phyloP scores from a whole-genome alignment of 2,113 vertebrate species.

The Rhegmatorhina hoffmannsi region DNA sequence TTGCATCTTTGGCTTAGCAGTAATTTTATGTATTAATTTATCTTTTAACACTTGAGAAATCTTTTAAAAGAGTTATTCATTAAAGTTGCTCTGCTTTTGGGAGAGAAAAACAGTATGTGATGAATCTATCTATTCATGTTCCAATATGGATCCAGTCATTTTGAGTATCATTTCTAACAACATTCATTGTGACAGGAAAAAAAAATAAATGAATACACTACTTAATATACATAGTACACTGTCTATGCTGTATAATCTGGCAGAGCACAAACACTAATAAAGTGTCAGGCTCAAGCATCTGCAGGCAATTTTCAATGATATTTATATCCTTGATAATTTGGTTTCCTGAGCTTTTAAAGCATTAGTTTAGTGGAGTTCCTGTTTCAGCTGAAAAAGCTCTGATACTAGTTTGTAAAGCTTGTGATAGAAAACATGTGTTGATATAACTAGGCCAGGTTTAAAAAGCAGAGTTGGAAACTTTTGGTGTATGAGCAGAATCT shows the following conservation, averaged over 20 bases:
- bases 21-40: background rate
- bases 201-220: background rate
- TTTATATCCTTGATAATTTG: slow-evolving; percentile 62
- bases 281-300: slow-evolving; percentile 11
- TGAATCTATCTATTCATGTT: background rate
- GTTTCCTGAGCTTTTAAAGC: slow-evolving; percentile 67
- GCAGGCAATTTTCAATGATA: slow-evolving; percentile 55
- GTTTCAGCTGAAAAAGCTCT: slow-evolving; percentile 53
- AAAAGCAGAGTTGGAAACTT: slow-evolving; percentile 2
- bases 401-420: slow-evolving; percentile 41
- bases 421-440: slow-evolving; percentile 51
- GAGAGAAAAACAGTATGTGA: background rate
- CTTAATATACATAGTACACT: background rate
- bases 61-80: background rate
- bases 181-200: background rate
- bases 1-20: background rate
- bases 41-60: background rate
- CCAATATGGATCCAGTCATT: background rate
- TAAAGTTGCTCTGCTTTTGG: background rate
- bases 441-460: background rate
- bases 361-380: slow-evolving; percentile 58
- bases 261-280: background rate
- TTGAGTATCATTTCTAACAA: background rate
- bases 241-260: background rate
- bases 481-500: background rate